Evolutionary conservation across 2,797 vertebrate genomes (phyloP).

Genomic region (Naso thynnoides): DNA sequence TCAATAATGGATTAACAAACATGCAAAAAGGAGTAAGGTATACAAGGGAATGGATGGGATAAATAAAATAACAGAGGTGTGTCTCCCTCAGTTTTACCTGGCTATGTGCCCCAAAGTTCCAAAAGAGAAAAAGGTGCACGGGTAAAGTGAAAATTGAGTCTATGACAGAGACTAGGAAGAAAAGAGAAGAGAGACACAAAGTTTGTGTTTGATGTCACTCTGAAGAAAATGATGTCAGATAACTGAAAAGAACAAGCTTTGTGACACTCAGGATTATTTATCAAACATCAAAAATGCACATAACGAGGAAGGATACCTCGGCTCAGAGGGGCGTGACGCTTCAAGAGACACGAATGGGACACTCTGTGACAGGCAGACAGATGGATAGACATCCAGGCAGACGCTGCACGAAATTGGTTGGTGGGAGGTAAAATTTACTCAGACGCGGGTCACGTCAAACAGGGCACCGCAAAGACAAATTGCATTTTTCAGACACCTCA

Average conservation of each 20-base stretch:
- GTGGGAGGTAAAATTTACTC: slow-evolving; percentile 59
- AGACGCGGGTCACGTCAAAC: slow-evolving; percentile 51
- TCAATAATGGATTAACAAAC: slow-evolving; percentile 77
- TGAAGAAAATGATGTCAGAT: slow-evolving; percentile 24
- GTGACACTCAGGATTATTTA: slow-evolving; percentile 41
- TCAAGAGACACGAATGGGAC: slow-evolving; percentile 39
- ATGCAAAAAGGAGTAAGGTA: slow-evolving; percentile 64
- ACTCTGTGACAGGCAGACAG: slow-evolving; percentile 65
- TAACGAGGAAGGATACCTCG: slow-evolving; percentile 32
- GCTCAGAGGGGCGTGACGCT: slow-evolving; percentile 36
- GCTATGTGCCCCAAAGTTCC: neutral
- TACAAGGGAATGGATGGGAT: slow-evolving; percentile 18
- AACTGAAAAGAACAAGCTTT: slow-evolving; percentile 6
- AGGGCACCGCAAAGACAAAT: slow-evolving; percentile 47
- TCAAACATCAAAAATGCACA: slow-evolving; percentile 49
- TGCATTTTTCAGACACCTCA: slow-evolving; percentile 38
- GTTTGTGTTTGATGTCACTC: neutral
- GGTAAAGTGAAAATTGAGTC: slow-evolving; percentile 1
- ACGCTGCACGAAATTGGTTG: slow-evolving; percentile 53
- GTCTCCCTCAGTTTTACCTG: slow-evolving; percentile 13
- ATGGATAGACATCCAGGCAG: slow-evolving; percentile 56
- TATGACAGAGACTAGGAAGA: neutral
- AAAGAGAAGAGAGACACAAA: neutral
- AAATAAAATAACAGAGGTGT: slow-evolving; percentile 52
- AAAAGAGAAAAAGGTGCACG: neutral